phyloP scores from a whole-genome alignment of 2,888 invertebrate genomes.

The Andrena bicolor region DNA sequence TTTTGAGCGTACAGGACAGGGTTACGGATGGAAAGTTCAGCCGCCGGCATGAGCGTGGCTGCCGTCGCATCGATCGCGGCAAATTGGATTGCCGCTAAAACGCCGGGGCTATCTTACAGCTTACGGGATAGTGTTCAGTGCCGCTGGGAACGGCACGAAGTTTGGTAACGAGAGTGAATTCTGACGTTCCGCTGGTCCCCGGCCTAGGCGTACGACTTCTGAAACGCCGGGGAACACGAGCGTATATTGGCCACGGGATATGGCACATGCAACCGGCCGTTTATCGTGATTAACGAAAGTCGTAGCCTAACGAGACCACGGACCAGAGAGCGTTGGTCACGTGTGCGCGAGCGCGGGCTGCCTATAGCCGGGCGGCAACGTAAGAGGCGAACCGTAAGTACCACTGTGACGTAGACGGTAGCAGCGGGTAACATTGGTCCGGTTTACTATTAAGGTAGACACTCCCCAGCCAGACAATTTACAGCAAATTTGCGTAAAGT shows the following conservation, averaged over 20 bases:
- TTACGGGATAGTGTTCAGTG: conserved; percentile 58
- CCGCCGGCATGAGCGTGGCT: conserved; percentile 42
- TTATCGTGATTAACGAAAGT: conserved; percentile 56
- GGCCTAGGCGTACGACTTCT: conserved; percentile 19
- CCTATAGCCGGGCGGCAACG: conserved; percentile 11
- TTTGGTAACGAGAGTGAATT: conserved; percentile 63
- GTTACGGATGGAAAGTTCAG: conserved; percentile 41
- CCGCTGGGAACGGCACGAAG: conserved; percentile 57
- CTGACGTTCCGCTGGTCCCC: conserved; percentile 39
- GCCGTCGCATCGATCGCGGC: conserved; percentile 74
- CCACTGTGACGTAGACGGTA: not conserved
- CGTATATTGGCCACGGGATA: conserved; percentile 28
- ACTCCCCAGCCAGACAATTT: too few species aligned
- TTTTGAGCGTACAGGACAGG: conserved; percentile 23
- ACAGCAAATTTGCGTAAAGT: too few species aligned
- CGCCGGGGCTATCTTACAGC: conserved; percentile 62
- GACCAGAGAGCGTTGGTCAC: conserved; percentile 25
- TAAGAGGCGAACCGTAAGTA: conserved; percentile 44
- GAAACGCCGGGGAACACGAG: conserved; percentile 5
- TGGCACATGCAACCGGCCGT: conserved; percentile 35
- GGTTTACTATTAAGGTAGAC: not conserved
- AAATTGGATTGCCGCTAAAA: conserved; percentile 77
- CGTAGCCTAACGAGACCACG: conserved; percentile 39
- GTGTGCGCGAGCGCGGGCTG: conserved; percentile 42
- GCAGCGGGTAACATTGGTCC: not conserved